phyloP scores from a whole-genome alignment of 2,113 vertebrate genomes.

The Bambusicola thoracicus region DNA sequence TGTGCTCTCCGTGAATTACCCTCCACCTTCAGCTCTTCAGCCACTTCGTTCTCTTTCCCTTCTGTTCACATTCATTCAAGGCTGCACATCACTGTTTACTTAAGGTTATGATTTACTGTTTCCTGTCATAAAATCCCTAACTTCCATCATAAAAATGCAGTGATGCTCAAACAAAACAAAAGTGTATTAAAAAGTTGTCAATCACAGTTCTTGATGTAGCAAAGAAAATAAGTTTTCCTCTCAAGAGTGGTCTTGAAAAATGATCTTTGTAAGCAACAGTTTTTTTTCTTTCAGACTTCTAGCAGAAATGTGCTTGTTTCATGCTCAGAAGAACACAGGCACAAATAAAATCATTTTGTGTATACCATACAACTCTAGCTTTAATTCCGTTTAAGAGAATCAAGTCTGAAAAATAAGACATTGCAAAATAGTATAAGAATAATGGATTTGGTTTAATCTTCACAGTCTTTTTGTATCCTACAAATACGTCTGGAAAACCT shows the following conservation, averaged over 20 bases:
- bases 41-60: background rate
- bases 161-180: background rate
- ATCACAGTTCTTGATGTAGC: background rate
- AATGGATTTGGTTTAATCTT: background rate
- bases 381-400: background rate
- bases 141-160: background rate
- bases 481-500: background rate
- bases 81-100: background rate
- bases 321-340: background rate
- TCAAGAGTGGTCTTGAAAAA: background rate
- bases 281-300: background rate
- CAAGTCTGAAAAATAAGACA: background rate
- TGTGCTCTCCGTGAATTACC: background rate
- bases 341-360: background rate
- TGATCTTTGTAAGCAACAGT: background rate
- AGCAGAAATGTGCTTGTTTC: background rate
- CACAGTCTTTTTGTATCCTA: background rate
- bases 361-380: fast-evolving
- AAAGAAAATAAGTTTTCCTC: background rate
- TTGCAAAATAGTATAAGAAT: background rate
- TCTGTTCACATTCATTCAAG: background rate
- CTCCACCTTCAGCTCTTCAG: background rate
- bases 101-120: background rate
- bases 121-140: background rate
- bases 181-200: background rate